Evolutionary conservation across 2,113 vertebrate species (phyloP), one percentile per base, ranked within the genome.

Genomic region (Campylomormyrus numenius): DNA sequence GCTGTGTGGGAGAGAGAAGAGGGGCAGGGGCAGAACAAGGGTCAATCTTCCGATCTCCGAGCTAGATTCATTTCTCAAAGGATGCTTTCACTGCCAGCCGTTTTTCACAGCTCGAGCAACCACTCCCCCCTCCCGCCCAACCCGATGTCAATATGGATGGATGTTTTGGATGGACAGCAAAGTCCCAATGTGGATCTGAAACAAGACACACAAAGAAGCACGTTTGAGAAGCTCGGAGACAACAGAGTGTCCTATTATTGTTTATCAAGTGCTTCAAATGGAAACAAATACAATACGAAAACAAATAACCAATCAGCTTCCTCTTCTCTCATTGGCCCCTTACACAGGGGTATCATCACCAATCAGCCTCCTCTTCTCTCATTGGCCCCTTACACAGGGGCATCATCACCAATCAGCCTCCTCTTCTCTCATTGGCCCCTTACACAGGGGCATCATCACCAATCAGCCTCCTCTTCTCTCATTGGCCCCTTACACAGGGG

Each of bases 1-100:
- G 92, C 97, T 98, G 93, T 90, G 94, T 94, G 92, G 50, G 58
- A 48, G 92, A 92, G 56, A 46, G n/a, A 70, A 70, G 49, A 39
- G 31, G n/a, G 31, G 11, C 42, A 4, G n/a, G 19, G 2, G 13
- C 8, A n/a, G 15, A 52, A 62, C 9, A 19, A 15, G 45, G 52
- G 42, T 27, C 56, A 49, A 42, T 45, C 24, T n/a, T 58, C 35
- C 56, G 39, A 56, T 24, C 49, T 45, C 3, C 56, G 17, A 58
- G 70, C 3, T 74, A 15, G 53, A 27, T 42, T 48, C 39, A 62
- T 74, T 5, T 21, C 46, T 46, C 42, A 11, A 85, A 4, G 42
- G 17, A 3, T 85, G 46, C 84, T 50, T 13, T 85, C 84, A n/a
- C 48, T 53, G 39, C 4, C 80, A 85, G 39, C 3, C 45, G 2